Percentiles rank a stretch among this genome's conserved stretches.
These are phyloP conservation scores for Melanocharis versteri DNA, from an alignment of 2,113 vertebrate genomes.

Conservation along the genomic window DNA sequence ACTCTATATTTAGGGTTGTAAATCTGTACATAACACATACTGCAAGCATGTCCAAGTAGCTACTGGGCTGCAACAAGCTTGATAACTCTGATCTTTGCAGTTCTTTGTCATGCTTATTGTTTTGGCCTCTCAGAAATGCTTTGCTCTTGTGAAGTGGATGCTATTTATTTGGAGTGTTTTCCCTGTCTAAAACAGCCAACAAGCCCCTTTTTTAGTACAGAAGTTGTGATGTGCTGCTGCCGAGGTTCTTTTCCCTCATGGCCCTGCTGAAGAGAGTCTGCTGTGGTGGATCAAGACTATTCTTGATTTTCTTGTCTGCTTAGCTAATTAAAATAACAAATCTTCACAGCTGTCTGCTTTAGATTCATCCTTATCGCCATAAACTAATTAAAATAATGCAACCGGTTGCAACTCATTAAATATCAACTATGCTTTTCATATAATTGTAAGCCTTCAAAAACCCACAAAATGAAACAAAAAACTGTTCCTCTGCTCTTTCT, in stretches of 20 bases:
- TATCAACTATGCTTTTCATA: slow-evolving; percentile 52
- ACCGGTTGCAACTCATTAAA: slow-evolving; percentile 57
- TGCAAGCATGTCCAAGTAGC: background rate
- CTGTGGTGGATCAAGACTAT: slow-evolving; percentile 19
- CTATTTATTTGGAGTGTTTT: slow-evolving; percentile 30
- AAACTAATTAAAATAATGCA: slow-evolving; percentile 75
- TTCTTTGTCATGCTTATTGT: background rate
- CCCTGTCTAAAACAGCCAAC: slow-evolving; percentile 30
- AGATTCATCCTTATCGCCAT: slow-evolving; percentile 66
- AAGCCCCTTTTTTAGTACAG: slow-evolving; percentile 18
- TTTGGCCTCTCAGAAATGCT: background rate
- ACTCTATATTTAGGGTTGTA: background rate
- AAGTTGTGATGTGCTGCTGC: background rate
- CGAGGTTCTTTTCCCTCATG: background rate
- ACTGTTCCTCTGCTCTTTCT: background rate
- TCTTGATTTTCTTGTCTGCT: slow-evolving; percentile 64
- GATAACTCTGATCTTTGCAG: background rate
- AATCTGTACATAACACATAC: background rate
- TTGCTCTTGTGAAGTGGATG: background rate
- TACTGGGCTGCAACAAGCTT: background rate
- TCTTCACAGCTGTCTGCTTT: slow-evolving; percentile 71
- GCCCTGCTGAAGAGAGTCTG: slow-evolving; percentile 7
- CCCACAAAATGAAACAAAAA: background rate
- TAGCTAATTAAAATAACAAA: slow-evolving; percentile 79
- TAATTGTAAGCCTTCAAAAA: background rate